Evolutionary conservation across 2,113 vertebrate species (phyloP).

Genomic region (Tachysurus vachellii): DNA sequence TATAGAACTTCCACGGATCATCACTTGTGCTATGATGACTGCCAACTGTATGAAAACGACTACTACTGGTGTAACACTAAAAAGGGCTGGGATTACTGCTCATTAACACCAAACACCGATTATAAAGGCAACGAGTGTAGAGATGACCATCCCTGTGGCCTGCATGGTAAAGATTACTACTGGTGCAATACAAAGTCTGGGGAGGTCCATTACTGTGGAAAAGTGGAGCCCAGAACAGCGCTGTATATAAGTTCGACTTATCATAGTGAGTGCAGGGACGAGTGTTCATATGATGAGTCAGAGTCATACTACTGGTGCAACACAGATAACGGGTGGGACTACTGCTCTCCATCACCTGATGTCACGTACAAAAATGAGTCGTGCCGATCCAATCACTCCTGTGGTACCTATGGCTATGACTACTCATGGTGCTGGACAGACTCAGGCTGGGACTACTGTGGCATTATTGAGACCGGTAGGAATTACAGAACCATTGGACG

Average conservation of each 20-base stretch:
- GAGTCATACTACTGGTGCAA: too few relatives aligned
- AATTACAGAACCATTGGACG: too few relatives aligned
- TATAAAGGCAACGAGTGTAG: background rate
- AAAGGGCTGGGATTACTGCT: constrained; percentile 29
- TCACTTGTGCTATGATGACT: background rate
- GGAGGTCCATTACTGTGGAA: background rate
- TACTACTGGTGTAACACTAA: constrained; percentile 14
- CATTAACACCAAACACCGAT: background rate
- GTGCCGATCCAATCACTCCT: too few relatives aligned
- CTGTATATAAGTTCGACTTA: background rate
- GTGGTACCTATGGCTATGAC: too few relatives aligned
- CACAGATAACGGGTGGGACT: too few relatives aligned
- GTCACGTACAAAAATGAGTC: too few relatives aligned
- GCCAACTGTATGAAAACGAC: fast-evolving
- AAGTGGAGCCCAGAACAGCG: background rate
- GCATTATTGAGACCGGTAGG: too few relatives aligned
- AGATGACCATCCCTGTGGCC: constrained; percentile 13
- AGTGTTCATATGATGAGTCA: background rate
- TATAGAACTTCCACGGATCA: background rate
- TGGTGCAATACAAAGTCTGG: constrained; percentile 22
- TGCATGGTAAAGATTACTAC: background rate
- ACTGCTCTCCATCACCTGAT: too few relatives aligned
- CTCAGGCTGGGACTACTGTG: too few relatives aligned
- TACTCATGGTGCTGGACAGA: too few relatives aligned
- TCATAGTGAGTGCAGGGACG: background rate